Evolutionary conservation across 2,797 vertebrate genomes (phyloP).

Genomic region (Prionace glauca): DNA sequence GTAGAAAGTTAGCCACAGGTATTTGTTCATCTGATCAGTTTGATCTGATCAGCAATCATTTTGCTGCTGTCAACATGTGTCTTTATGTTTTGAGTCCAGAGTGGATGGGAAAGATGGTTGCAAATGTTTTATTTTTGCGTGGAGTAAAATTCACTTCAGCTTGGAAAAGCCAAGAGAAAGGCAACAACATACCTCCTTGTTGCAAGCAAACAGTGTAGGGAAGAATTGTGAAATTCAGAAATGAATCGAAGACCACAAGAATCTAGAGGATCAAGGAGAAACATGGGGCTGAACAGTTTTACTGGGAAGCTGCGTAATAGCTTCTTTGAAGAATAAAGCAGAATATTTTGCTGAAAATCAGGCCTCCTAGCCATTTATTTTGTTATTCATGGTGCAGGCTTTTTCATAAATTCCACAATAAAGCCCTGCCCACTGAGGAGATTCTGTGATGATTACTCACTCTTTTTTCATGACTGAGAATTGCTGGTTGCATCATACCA

Average conservation of each 20-base stretch:
- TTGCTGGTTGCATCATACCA: neutral
- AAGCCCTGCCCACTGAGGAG: neutral
- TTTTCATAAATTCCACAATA: too few relatives aligned
- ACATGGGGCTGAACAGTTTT: neutral
- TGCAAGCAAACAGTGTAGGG: neutral
- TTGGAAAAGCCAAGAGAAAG: neutral
- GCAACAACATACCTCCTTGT: neutral
- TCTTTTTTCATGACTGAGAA: neutral
- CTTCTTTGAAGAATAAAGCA: neutral
- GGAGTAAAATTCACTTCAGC: neutral
- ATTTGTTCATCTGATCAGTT: neutral
- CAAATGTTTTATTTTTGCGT: neutral
- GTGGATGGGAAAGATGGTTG: neutral
- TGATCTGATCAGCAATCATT: neutral
- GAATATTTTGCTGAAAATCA: too few relatives aligned
- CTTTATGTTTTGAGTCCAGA: neutral
- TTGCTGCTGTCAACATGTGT: neutral
- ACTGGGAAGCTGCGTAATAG: neutral
- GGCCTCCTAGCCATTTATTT: neutral
- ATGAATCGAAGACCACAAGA: neutral
- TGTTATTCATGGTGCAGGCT: neutral
- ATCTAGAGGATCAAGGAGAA: neutral
- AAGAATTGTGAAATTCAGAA: neutral
- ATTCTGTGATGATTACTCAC: conserved; percentile 31
- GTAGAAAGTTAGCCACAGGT: neutral